Base-by-base conservation (phyloP, 2,113 vertebrate genomes). In the Rhegmatorhina hoffmannsi region DNA sequence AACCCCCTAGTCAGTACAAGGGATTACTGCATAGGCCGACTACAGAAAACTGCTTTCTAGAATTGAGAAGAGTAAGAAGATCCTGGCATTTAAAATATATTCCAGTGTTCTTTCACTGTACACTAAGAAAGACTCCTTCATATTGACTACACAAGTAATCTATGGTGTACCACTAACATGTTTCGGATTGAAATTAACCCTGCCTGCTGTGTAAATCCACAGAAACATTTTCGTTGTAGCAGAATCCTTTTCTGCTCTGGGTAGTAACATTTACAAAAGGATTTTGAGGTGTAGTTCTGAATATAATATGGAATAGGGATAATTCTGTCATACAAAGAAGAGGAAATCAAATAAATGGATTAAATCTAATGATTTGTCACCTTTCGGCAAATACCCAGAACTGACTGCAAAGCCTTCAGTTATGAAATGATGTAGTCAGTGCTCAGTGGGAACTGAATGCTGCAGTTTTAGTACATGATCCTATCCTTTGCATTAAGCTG, bases 301-400 rank as follows among this genome's bases (percentile, higher is more conserved):
- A 83, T 38, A 75, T 23, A 82, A 75, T 19, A 67, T 1, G 4
- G 28, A 29, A 69, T 34, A 70, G 19, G 12, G 23, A 73, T 38
- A 93, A 79, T 49, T 60, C 72, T 29, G 60, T 85, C 90, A 70
- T 76, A 76, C 58, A 93, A 79, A 94, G 74, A 70, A 40, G 88
- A 82, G n/a, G 15, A 91, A 76, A 87, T 56, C 20, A 85, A 82
- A 31, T 68, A 76, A 94, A 64, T 8, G 8, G 34, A 84, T 79
- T 78, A 91, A 75, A 33, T 60, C 56, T 78, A 82, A 87, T 75
- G 38, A 68, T 72, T 62, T 82, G 24, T 47, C 69, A 75, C 24
- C 52, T 87, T 81, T 50, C 52, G 26, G 64, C 23, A 31, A 77
- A 59, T 26, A 89, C 7, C 49, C 20, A 82, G 59, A 89, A 53